Evolutionary conservation across 2,113 vertebrate species (phyloP).

Genomic region (Peromyscus polionotus): DNA sequence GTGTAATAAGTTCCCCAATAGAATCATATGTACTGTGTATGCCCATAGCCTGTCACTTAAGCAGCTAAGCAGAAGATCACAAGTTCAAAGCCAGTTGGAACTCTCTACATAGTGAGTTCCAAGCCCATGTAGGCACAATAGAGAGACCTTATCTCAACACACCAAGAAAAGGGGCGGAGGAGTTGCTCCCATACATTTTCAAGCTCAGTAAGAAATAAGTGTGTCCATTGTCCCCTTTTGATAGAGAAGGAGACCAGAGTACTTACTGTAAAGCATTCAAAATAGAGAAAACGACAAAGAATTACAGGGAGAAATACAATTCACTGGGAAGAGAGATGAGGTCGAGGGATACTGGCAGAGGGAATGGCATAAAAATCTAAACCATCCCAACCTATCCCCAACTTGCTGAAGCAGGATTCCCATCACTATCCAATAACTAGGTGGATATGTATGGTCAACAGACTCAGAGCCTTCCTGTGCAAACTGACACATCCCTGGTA

Average conservation of each 20-base stretch:
- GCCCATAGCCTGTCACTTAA: not conserved
- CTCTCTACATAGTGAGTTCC: not conserved
- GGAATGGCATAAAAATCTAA: too few relatives aligned
- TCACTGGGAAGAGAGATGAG: not conserved
- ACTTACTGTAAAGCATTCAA: not conserved
- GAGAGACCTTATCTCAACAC: not conserved
- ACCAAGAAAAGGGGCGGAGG: not conserved
- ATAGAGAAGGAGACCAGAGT: not conserved
- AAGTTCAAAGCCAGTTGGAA: not conserved
- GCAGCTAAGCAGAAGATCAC: not conserved
- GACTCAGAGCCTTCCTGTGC: not conserved
- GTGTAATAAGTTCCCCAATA: not conserved
- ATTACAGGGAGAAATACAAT: too few relatives aligned
- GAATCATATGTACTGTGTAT: not conserved
- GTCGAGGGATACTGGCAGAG: not conserved
- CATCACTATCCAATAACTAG: not conserved
- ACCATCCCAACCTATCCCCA: too few relatives aligned
- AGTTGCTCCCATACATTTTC: not conserved
- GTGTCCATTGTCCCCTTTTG: not conserved
- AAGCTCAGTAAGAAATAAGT: not conserved
- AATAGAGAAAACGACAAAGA: not conserved
- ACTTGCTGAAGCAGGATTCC: not conserved
- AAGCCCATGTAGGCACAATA: not conserved
- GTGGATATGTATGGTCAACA: not conserved
- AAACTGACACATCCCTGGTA: not conserved